Conservation (phyloP, 2,888 invertebrate genomes). For the Plemyria rubiginata region DNA sequence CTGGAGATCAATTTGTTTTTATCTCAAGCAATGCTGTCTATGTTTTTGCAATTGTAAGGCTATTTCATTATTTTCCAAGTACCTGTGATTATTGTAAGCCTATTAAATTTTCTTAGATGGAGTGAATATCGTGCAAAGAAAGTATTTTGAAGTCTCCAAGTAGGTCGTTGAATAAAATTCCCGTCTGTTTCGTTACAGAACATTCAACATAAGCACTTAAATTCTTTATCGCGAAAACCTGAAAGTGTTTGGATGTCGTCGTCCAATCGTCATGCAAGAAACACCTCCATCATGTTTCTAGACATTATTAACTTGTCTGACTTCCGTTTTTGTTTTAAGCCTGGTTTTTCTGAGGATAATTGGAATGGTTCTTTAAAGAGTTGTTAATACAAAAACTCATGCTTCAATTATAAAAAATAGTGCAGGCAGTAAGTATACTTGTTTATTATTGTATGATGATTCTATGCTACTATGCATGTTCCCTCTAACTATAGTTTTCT, state of each 20-base stretch:
- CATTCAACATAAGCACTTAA: constrained; percentile 18
- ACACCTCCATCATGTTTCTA: constrained; percentile 60
- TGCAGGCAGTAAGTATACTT: too few relatives aligned
- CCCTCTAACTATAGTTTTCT: too few relatives aligned
- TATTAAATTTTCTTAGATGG: neutral
- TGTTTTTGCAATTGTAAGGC: too few relatives aligned
- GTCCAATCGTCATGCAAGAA: constrained; percentile 56
- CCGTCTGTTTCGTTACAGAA: constrained; percentile 1
- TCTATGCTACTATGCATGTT: too few relatives aligned
- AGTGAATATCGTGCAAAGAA: neutral
- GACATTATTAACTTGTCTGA: constrained; percentile 57
- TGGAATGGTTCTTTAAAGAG: constrained; percentile 35
- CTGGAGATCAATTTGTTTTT: too few relatives aligned
- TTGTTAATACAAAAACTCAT: constrained; percentile 1
- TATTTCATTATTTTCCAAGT: too few relatives aligned
- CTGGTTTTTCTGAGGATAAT: constrained; percentile 50
- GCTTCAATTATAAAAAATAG: neutral
- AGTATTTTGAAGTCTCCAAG: neutral
- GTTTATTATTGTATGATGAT: neutral
- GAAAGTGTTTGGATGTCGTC: constrained; percentile 33
- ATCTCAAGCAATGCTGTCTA: too few relatives aligned
- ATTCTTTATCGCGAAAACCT: constrained; percentile 27
- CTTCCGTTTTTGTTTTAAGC: constrained; percentile 53
- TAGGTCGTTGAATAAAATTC: neutral
- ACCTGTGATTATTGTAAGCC: too few relatives aligned